Evolutionary conservation across 2,113 vertebrate genomes (phyloP).

Genomic region (Chamaetylas fuelleborni): DNA sequence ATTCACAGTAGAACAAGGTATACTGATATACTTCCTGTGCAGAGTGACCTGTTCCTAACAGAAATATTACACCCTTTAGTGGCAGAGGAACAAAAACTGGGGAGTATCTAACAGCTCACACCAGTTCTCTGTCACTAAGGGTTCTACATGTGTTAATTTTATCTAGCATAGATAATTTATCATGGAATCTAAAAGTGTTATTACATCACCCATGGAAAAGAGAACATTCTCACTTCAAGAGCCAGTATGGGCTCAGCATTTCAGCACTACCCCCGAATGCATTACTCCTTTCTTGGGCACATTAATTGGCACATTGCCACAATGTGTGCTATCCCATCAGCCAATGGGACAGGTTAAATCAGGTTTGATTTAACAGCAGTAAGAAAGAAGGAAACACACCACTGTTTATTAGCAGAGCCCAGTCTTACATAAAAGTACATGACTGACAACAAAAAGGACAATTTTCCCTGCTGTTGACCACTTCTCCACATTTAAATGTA

Average conservation of each 20-base stretch:
- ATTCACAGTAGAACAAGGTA: neutral
- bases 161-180: neutral
- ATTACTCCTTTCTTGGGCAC: neutral
- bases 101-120: neutral
- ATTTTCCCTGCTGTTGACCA: slow-evolving; percentile 74
- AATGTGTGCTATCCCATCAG: neutral
- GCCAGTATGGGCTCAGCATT: neutral
- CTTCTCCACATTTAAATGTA: slow-evolving; percentile 87
- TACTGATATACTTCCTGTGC: neutral
- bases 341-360: neutral
- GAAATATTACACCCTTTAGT: neutral
- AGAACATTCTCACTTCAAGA: neutral
- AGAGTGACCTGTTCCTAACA: neutral
- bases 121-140: neutral
- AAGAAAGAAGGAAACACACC: neutral
- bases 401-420: neutral
- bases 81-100: neutral
- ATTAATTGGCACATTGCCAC: neutral
- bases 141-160: neutral
- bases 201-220: neutral
- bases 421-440: slow-evolving; percentile 5
- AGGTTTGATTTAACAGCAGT: neutral
- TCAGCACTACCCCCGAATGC: neutral
- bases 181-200: neutral
- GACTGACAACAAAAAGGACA: neutral